phyloP scores from a whole-genome alignment of 1,140 invertebrate species.

The Camponotus floridanus region DNA sequence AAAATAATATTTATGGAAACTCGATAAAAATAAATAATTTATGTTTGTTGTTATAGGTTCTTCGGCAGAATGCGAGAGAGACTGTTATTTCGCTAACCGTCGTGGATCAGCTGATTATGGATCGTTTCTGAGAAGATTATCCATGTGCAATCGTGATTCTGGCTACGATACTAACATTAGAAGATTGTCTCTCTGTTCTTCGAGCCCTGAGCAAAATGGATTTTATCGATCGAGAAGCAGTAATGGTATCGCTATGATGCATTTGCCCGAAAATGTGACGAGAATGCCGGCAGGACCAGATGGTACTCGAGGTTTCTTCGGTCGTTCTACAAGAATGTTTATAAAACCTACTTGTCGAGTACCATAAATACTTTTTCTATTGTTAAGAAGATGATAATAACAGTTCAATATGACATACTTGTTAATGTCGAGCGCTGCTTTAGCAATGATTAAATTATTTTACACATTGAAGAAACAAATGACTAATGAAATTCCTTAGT shows the following conservation, averaged over 20 bases:
- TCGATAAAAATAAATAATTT: neutral
- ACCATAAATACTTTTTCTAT: neutral
- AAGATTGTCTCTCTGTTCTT: conserved; percentile 81
- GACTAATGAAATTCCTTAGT: too few relatives aligned
- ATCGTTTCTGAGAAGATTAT: conserved; percentile 85
- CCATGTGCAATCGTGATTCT: conserved; percentile 85
- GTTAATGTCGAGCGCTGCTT: too few relatives aligned
- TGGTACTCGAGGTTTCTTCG: conserved; percentile 94
- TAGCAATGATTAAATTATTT: too few relatives aligned
- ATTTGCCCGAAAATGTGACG: conserved; percentile 89
- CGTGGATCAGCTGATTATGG: conserved; percentile 82
- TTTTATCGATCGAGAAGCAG: conserved; percentile 86
- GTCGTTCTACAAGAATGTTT: conserved; percentile 72
- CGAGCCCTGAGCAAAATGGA: conserved; percentile 76
- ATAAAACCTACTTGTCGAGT: conserved; percentile 62
- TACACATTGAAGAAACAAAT: too few relatives aligned
- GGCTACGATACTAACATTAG: conserved; percentile 82
- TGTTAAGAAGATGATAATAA: too few relatives aligned
- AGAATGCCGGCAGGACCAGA: conserved; percentile 94
- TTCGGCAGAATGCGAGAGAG: conserved; percentile 78
- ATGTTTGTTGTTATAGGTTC: conserved; percentile 62
- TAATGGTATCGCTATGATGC: conserved; percentile 84
- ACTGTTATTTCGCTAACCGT: conserved; percentile 76
- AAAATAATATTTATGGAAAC: neutral
- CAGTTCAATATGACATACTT: too few relatives aligned